Evolutionary conservation across 2,797 vertebrate species (phyloP).

Genomic region (Syngnathus rostellatus): DNA sequence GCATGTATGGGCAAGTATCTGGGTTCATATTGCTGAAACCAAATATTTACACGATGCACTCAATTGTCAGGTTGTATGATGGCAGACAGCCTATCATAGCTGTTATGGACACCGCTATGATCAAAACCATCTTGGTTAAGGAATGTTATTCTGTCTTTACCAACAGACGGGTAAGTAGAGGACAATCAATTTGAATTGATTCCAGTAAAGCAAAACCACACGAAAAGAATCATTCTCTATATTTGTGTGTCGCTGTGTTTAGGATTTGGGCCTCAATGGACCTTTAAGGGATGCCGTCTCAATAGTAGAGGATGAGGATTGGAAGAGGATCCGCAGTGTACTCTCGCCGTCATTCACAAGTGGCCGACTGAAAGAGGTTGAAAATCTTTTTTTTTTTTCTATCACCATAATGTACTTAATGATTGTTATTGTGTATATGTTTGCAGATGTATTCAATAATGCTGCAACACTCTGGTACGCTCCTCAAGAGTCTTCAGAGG

Average conservation of each 20-base stretch:
- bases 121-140: constrained; percentile 72
- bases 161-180: constrained; percentile 60
- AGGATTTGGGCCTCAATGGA: constrained; percentile 65
- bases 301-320: constrained; percentile 56
- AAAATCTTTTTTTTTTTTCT: not conserved
- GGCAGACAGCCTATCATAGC: constrained; percentile 66
- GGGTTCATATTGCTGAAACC: not conserved
- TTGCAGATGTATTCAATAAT: constrained; percentile 68
- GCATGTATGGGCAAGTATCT: not conserved
- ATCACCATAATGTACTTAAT: not conserved
- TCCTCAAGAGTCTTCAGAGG: constrained; percentile 53
- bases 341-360: constrained; percentile 73
- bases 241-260: constrained; percentile 2
- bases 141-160: constrained; percentile 72
- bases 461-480: constrained; percentile 49
- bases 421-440: constrained; percentile 3
- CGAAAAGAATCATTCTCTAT: not conserved
- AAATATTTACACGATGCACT: not conserved
- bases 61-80: constrained; percentile 56
- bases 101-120: constrained; percentile 63
- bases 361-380: constrained; percentile 72
- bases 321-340: constrained; percentile 68
- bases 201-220: not conserved
- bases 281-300: constrained; percentile 45
- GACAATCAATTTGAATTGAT: not conserved